These are phyloP conservation scores for Alsophila aescularia DNA, from an alignment of 2,888 invertebrate species.

Conservation along the genomic window DNA sequence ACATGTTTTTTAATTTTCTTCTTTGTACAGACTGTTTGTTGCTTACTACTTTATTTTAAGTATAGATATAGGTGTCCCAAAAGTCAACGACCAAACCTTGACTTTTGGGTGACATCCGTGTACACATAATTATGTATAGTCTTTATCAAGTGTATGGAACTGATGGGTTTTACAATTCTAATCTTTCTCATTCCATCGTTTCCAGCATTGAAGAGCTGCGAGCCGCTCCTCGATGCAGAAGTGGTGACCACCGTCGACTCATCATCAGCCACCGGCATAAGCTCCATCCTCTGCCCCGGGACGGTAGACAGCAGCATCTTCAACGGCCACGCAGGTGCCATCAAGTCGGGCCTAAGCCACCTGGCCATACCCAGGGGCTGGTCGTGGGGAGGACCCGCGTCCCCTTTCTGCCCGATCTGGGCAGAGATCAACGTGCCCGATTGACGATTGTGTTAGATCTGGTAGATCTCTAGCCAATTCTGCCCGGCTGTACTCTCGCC, in stretches of 20 bases:
- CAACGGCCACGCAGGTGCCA: conserved; percentile 85
- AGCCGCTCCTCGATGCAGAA: conserved; percentile 65
- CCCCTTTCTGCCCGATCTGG: conserved; percentile 90
- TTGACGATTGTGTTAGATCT: conserved; percentile 58
- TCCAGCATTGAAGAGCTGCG: conserved; percentile 67
- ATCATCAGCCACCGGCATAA: conserved; percentile 54
- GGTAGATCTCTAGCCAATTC: not conserved
- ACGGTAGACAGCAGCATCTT: conserved; percentile 56
- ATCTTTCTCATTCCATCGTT: conserved; percentile 22
- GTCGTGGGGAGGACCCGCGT: conserved; percentile 92
- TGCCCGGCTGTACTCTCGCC: not conserved
- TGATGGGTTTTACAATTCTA: not conserved
- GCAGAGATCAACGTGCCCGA: conserved; percentile 85
- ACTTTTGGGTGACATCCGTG: too few species aligned
- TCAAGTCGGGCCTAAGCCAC: conserved; percentile 89
- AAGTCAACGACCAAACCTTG: too few species aligned
- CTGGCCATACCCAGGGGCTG: conserved; percentile 93
- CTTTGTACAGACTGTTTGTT: too few species aligned
- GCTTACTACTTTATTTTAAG: too few species aligned
- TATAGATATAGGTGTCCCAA: too few species aligned
- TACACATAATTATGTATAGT: too few species aligned
- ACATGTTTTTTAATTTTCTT: too few species aligned
- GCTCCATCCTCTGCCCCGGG: conserved; percentile 63
- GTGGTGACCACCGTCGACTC: conserved; percentile 65
- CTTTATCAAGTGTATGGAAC: too few species aligned